Evolutionary conservation across 2,113 vertebrate genomes (phyloP), one percentile per base, ranked within the genome.

Genomic region (Holacanthus passer): DNA sequence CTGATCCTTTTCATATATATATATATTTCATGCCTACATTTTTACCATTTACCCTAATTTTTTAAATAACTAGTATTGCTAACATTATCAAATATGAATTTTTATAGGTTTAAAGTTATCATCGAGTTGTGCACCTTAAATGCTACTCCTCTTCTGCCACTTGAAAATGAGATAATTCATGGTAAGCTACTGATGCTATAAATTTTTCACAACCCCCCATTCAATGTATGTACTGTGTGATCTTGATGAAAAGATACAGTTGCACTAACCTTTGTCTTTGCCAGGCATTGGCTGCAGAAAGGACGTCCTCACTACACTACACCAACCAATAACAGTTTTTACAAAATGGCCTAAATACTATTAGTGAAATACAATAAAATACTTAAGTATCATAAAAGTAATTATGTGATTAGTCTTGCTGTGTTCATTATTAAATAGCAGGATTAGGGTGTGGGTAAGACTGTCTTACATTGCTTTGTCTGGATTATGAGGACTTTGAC

Each of bases 201-300:
- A 2, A 64, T 64, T 24, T 27, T 41, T 27, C 7, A 43, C 17
- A 27, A 10, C 37, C 39, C 39, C 7, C 2, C 39, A 43, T 17
- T 29, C 39, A 43, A 17, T 27, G 43, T 16, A 27, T 65, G 19
- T 65, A 29, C 39, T 29, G 39, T 29, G 41, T 65, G 39, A 65
- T 65, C n/a, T 65, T 45, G 22, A 65, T 45, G 39, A 45, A 65
- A 64, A 65, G 41, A 39, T 45, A 45, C 22, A 63, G 60, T 41
- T 41, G 5, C 60, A 62, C 13, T 62, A 62, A 62, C 17, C 37
- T 27, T 2, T 39, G 35, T 58, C 16, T 60, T 35, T 22, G 14
- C 20, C 35, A 37, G 19, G 7, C 39, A 10, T n/a, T n/a, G 35
- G 35, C 35, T 37, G 35, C 35, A 5, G 35, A 37, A 37, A 37